Conservation (phyloP, 2,113 vertebrate genomes). For the Cottus gobio region DNA sequence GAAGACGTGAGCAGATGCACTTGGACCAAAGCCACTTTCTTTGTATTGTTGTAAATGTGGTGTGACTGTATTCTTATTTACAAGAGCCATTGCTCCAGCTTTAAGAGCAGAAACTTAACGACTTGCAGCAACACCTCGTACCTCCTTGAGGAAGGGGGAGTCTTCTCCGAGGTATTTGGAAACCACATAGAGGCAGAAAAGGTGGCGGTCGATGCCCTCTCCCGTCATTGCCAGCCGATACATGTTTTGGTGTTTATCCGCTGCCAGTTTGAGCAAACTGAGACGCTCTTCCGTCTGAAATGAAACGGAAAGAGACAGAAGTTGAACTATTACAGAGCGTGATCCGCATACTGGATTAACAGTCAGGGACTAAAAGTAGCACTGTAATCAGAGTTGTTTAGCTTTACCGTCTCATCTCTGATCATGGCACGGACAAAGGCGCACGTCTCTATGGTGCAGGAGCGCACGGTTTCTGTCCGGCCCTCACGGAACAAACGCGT, state of each 20-base stretch:
- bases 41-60: neutral
- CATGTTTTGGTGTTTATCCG: slow-evolving; percentile 90
- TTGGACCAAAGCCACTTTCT: neutral
- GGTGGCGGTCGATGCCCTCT: slow-evolving; percentile 93
- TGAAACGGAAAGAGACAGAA: neutral
- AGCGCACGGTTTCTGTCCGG: slow-evolving; percentile 96
- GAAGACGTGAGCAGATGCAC: neutral
- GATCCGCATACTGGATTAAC: neutral
- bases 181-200: slow-evolving; percentile 98
- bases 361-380: neutral
- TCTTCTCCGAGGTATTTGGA: slow-evolving; percentile 96
- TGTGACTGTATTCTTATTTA: no score
- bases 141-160: slow-evolving; percentile 95
- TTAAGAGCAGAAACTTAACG: neutral
- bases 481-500: slow-evolving; percentile 97
- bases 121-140: slow-evolving; percentile 58
- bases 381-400: neutral
- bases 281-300: slow-evolving; percentile 86
- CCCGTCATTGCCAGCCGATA: slow-evolving; percentile 96
- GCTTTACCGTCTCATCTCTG: slow-evolving; percentile 86
- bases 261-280: slow-evolving; percentile 83
- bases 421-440: slow-evolving; percentile 90
- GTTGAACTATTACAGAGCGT: neutral
- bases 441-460: slow-evolving; percentile 89
- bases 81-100: neutral